Evolutionary conservation across 2,113 vertebrate species (phyloP).

Genomic region (Octodon degus): DNA sequence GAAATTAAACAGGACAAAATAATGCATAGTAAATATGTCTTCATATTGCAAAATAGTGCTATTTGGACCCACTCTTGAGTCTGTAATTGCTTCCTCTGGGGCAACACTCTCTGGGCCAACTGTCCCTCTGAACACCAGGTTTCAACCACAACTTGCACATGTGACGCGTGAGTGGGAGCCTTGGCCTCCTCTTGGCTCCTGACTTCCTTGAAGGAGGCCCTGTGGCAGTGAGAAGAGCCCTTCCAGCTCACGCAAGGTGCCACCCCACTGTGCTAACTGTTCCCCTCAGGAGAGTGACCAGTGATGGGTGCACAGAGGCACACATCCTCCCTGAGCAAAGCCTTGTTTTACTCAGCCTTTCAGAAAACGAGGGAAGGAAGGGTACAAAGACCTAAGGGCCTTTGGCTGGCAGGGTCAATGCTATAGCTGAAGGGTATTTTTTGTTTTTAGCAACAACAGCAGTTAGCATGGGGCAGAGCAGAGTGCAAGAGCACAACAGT

Average conservation of each 20-base stretch:
- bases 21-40: neutral
- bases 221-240: neutral
- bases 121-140: neutral
- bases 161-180: neutral
- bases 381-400: neutral
- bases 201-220: neutral
- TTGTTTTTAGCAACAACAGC: too few relatives aligned
- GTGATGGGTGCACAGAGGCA: neutral
- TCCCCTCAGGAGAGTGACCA: accelerated
- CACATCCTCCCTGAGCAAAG: neutral
- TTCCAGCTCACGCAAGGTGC: neutral
- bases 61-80: neutral
- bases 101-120: neutral
- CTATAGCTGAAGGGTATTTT: neutral
- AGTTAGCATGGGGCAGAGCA: too few relatives aligned
- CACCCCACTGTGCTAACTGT: too few relatives aligned
- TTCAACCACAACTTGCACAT: neutral
- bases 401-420: neutral
- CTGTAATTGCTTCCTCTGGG: neutral
- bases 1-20: neutral
- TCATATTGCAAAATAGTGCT: neutral
- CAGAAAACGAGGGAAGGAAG: neutral
- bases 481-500: too few relatives aligned
- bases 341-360: neutral
- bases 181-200: neutral